These are phyloP conservation scores for Myiotriccus ornatus DNA, from an alignment of 2,797 vertebrate species.

Conservation along the genomic window DNA sequence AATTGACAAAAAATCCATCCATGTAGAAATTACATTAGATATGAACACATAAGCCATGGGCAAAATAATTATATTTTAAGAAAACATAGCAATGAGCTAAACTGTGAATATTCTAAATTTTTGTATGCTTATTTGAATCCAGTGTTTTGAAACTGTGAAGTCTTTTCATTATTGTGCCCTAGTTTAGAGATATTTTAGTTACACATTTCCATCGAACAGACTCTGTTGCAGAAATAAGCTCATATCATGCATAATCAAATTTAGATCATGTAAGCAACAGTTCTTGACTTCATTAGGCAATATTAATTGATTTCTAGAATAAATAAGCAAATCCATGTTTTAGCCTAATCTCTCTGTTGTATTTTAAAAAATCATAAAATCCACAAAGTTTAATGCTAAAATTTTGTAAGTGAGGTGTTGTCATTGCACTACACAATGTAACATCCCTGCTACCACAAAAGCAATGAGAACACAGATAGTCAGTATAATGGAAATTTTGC, in stretches of 20 bases:
- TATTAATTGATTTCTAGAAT: neutral
- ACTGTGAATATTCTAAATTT: neutral
- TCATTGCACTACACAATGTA: neutral
- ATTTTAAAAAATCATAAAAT: neutral
- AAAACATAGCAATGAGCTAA: neutral
- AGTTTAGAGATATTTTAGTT: neutral
- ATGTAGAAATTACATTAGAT: neutral
- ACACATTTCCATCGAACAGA: neutral
- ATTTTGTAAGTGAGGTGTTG: neutral
- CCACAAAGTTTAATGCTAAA: neutral
- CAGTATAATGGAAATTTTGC: neutral
- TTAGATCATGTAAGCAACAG: neutral
- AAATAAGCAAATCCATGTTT: neutral
- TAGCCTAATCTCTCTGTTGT: neutral
- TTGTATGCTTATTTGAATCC: neutral
- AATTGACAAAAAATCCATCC: neutral
- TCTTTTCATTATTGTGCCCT: neutral
- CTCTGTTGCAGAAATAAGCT: neutral
- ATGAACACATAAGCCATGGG: neutral
- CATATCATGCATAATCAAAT: neutral
- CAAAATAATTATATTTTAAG: neutral
- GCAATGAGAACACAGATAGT: neutral
- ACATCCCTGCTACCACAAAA: neutral
- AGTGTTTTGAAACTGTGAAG: neutral
- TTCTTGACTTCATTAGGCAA: neutral